Evolutionary conservation across 53 echinoderm and acorn worm genomes (phyloP), one percentile per base, ranked within the genome.

Genomic region (Henricia sp.): DNA sequence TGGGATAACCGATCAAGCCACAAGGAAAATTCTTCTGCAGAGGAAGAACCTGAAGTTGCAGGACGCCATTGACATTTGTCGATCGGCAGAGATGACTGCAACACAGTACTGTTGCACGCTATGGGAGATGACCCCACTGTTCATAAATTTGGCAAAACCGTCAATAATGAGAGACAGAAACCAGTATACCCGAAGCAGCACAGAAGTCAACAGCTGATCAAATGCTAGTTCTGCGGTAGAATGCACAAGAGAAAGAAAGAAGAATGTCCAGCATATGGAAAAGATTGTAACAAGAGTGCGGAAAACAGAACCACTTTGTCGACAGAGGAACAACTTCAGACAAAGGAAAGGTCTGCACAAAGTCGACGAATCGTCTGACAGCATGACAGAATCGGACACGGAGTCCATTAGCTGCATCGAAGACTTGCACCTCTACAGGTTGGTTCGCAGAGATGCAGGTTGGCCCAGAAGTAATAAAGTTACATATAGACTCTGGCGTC

Each of bases 401-500:
- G 85, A 53, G 19, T 53, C 53, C 19, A 17, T 16, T 53, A 53
- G 53, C 53, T 53, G 53, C 53, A 53, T 50, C 21, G 65, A 20
- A 78, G 68, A 63, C 48, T 33, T 30, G 19, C 68, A 83, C n/a
- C 68, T 32, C 70, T 51, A 69, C 53, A 53, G 53, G 53, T 17
- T 53, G 16, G 19, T 71, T 51, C 51, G 71, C 71, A 33, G 71
- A 71, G 50, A 71, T 83, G 52, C 29, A 29, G 24, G 11, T 66
- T 2, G 85, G 67, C 25, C 17, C 34, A 17, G 74, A 55, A 3
- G 34, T 25, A 68, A 52, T 51, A 19, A 65, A 68, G 25, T 83
- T 69, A 23, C 84, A 83, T 17, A 64, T 82, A 50, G 83, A 83
- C 68, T 68, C 54, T 23, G 84, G 84, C 13, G 84, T 70, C 13